Evolutionary conservation across 64 coral and sea anemone species (phyloP).

Genomic region (Pocillopora verrucosa): DNA sequence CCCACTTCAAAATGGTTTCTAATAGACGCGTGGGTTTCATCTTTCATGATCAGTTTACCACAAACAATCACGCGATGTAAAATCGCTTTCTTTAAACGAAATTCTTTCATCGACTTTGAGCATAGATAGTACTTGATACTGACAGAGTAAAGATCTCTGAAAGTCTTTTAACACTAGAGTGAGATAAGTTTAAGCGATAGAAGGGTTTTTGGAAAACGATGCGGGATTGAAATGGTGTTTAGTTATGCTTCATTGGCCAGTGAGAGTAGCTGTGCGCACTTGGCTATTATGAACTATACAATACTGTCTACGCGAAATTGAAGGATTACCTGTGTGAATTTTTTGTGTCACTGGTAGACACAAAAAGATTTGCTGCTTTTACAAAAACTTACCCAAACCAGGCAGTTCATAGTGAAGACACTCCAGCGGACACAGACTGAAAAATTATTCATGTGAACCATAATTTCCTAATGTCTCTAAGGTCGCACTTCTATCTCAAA

Average conservation of each 20-base stretch:
- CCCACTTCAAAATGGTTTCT: too few species aligned
- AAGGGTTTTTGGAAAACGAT: neutral
- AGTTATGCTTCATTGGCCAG: too few species aligned
- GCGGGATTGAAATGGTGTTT: neutral
- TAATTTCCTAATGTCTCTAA: neutral
- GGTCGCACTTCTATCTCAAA: neutral
- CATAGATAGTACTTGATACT: neutral
- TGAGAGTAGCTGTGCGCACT: too few species aligned
- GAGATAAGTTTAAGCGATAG: too few species aligned
- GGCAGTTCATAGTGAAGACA: constrained; percentile 9
- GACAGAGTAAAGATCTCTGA: too few species aligned
- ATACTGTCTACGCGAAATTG: neutral
- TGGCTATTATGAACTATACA: too few species aligned
- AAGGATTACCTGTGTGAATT: neutral
- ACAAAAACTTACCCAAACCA: constrained; percentile 21
- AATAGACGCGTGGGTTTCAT: too few species aligned
- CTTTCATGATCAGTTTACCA: neutral
- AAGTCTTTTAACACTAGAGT: neutral
- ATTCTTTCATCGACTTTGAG: neutral
- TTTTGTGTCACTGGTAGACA: neutral
- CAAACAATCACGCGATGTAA: neutral
- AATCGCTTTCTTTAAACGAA: neutral
- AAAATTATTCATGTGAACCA: constrained; percentile 42
- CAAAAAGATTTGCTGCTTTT: neutral
- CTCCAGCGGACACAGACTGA: constrained; percentile 15